Evolutionary conservation across 2,888 invertebrate genomes (phyloP).

Genomic region (Mesochorus sp.): DNA sequence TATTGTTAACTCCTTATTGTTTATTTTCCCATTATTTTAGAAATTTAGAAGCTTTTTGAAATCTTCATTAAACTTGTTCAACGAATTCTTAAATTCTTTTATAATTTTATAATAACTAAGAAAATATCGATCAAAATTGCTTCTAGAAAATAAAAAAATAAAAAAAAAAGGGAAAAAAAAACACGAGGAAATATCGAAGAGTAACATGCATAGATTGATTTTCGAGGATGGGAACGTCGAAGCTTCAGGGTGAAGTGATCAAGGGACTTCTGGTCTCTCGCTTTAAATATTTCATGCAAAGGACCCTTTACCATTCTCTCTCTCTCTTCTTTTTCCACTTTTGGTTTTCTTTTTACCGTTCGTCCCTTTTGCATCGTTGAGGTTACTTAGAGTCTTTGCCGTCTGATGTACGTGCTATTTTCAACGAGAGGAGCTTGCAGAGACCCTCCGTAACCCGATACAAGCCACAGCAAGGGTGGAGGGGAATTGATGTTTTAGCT

Average conservation of each 20-base stretch:
- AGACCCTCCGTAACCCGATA: conserved; percentile 72
- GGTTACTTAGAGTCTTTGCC: conserved; percentile 70
- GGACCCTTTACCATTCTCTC: conserved; percentile 44
- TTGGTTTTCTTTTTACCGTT: conserved; percentile 54
- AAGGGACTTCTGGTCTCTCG: conserved; percentile 53
- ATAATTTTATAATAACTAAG: no score
- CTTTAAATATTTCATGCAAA: conserved; percentile 63
- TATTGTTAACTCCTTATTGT: no score
- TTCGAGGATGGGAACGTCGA: conserved; percentile 40
- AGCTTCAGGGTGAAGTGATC: conserved; percentile 59
- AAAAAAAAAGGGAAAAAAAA: conserved; percentile 29
- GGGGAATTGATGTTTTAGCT: conserved; percentile 62
- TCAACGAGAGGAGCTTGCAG: conserved; percentile 67
- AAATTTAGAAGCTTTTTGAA: no score
- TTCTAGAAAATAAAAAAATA: background rate
- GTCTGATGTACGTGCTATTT: conserved; percentile 70
- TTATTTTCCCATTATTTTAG: no score
- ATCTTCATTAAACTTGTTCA: no score
- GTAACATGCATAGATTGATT: background rate
- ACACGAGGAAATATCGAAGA: conserved; percentile 30
- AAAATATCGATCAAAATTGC: conserved; percentile 6
- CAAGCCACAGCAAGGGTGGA: conserved; percentile 62
- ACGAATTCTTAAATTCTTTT: no score
- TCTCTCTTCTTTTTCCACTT: conserved; percentile 62
- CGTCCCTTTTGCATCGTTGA: conserved; percentile 60